Conservation (phyloP, 2,888 invertebrate species). For the Dasypolia templi region DNA sequence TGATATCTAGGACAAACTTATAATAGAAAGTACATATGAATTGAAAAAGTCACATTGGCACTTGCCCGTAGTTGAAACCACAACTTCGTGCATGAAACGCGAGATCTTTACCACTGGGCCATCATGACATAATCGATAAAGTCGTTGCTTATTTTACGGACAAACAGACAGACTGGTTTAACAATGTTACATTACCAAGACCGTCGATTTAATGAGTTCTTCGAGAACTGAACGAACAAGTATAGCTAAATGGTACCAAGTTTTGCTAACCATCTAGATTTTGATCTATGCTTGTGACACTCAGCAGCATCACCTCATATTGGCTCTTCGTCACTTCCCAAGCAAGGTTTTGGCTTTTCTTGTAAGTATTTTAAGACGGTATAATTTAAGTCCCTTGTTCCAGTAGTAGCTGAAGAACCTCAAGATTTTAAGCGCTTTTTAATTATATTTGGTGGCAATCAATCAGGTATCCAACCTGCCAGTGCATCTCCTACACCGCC, state of each 20-base stretch:
- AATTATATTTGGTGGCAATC: not conserved
- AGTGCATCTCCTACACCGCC: not conserved
- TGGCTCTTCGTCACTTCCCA: not conserved
- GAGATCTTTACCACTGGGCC: not conserved
- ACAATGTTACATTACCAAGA: not conserved
- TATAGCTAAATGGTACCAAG: not conserved
- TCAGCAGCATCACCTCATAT: not conserved
- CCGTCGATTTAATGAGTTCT: not conserved
- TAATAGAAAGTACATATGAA: not conserved
- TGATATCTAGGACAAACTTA: not conserved
- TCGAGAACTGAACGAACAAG: not conserved
- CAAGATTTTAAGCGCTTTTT: not conserved
- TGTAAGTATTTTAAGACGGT: not conserved
- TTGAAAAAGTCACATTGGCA: not conserved
- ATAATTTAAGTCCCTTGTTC: too few species aligned
- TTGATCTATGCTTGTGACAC: not conserved
- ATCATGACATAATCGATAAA: not conserved
- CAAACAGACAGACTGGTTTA: not conserved
- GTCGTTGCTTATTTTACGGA: not conserved
- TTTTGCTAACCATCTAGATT: not conserved
- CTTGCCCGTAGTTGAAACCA: not conserved
- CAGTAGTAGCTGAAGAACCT: not conserved
- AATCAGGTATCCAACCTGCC: not conserved
- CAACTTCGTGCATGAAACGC: not conserved
- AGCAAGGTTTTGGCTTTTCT: not conserved